A percentile compares a stretch with the other conserved stretches of the same genome.
phyloP scores from a whole-genome alignment of 1,140 invertebrate species.

The Schmidtea mediterranea region DNA sequence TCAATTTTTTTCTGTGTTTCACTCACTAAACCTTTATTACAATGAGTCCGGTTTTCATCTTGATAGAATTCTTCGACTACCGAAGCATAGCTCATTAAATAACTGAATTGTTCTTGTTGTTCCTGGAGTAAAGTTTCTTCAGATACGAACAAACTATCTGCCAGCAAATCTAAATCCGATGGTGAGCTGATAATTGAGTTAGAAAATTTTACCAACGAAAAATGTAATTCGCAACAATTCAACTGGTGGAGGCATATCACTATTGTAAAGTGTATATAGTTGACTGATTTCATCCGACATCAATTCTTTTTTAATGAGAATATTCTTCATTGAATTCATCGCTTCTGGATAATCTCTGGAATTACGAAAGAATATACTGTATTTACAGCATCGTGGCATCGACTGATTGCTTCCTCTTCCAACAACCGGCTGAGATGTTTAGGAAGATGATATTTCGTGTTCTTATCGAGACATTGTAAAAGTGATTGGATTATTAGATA shows the following conservation, averaged over 20 bases:
- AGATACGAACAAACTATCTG: neutral
- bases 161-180: neutral
- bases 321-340: neutral
- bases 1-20: neutral
- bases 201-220: neutral
- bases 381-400: neutral
- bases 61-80: neutral
- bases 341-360: neutral
- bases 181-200: neutral
- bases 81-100: neutral
- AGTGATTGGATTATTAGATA: conserved; percentile 1
- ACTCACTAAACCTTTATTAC: neutral
- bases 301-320: neutral
- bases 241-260: neutral
- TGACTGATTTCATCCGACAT: neutral
- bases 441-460: neutral
- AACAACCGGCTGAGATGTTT: neutral
- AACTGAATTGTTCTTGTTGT: neutral
- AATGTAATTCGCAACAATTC: neutral
- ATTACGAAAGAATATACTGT: neutral
- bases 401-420: neutral
- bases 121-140: neutral
- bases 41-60: neutral
- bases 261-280: neutral
- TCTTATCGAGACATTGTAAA: neutral